Percentiles rank a stretch among this genome's conserved stretches.
Conservation (phyloP, 2,888 invertebrate genomes). For the Minunthozetes semirufus region DNA sequence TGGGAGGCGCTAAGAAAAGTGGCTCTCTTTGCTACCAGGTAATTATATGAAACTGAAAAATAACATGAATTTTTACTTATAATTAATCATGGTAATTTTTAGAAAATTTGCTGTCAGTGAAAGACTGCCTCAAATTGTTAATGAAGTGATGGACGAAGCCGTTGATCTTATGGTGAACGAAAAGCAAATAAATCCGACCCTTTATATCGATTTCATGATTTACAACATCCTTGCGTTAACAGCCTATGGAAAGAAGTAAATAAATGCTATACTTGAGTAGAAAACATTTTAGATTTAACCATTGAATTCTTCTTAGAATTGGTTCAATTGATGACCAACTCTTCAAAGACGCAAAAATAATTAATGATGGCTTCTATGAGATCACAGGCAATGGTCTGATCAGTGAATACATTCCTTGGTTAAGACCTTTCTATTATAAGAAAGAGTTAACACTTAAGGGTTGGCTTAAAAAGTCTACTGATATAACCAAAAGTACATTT, state of each 20-base stretch:
- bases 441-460: not conserved
- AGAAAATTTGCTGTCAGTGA: not conserved
- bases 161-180: not conserved
- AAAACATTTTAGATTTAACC: not conserved
- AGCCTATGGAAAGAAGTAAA: not conserved
- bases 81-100: too few species aligned
- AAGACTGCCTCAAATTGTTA: not conserved
- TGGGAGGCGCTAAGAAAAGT: conserved; percentile 30
- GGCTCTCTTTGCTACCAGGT: conserved; percentile 6
- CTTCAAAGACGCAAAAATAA: not conserved
- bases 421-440: conserved; percentile 3
- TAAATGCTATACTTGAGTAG: not conserved
- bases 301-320: too few species aligned
- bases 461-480: not conserved
- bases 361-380: conserved; percentile 3
- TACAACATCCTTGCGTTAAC: not conserved
- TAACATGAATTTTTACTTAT: too few species aligned
- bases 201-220: conserved; percentile 10
- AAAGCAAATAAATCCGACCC: not conserved
- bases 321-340: not conserved
- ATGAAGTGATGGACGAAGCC: not conserved
- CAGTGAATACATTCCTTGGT: conserved; percentile 9
- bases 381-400: not conserved
- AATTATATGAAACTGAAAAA: not conserved
- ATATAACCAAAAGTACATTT: not conserved